Percentiles rank a stretch among this genome's conserved stretches.
phyloP scores from a whole-genome alignment of 2,113 vertebrate species.

The Podarcis muralis region DNA sequence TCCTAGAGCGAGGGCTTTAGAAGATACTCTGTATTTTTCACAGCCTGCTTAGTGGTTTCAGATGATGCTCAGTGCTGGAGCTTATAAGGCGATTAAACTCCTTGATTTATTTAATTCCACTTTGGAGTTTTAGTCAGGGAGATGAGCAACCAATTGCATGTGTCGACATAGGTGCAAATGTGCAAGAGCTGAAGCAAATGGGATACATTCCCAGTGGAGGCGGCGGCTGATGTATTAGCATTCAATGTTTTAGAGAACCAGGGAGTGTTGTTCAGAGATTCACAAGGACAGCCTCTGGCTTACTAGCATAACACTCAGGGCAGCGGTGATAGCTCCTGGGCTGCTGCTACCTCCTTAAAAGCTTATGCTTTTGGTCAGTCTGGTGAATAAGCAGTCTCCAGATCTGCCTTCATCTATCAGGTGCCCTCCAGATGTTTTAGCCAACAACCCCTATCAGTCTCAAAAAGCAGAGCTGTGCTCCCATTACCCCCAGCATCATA shows the following conservation, averaged over 20 bases:
- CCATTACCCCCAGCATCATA: no score
- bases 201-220: background rate
- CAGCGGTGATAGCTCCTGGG: background rate
- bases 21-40: background rate
- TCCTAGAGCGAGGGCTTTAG: background rate
- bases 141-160: background rate
- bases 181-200: background rate
- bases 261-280: background rate
- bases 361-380: background rate
- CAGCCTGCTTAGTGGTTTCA: background rate
- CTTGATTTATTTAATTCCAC: background rate
- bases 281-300: background rate
- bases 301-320: background rate
- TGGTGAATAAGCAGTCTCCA: background rate
- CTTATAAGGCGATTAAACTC: background rate
- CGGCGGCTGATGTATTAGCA: no score
- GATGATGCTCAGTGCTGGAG: background rate
- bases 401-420: no score
- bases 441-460: no score
- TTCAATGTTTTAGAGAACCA: background rate
- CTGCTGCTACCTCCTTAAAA: background rate
- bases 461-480: no score
- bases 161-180: background rate
- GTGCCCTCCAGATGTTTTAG: no score
- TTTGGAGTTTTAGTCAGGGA: slow-evolving; percentile 4